These are phyloP conservation scores for Drosophila virilis DNA, from an alignment of 1,140 invertebrate genomes.

Conservation along the genomic window DNA sequence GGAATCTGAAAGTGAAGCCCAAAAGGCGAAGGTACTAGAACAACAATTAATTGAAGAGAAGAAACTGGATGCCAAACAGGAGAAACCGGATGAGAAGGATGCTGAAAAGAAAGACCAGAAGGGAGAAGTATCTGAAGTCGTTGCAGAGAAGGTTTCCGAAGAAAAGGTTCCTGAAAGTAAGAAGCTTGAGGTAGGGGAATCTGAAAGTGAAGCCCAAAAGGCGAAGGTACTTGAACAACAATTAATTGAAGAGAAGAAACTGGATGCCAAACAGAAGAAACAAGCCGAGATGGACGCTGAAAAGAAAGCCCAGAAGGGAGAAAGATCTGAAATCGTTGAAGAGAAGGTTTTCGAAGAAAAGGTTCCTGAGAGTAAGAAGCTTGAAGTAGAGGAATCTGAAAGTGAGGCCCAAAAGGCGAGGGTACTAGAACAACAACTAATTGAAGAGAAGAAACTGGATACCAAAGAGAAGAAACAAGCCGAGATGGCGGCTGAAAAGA, in stretches of 20 bases:
- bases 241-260: constrained; percentile 11
- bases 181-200: background rate
- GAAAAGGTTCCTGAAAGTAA: background rate
- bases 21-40: constrained; percentile 20
- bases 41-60: background rate
- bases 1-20: constrained; percentile 23
- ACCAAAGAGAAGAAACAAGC: constrained; percentile 20
- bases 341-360: constrained; percentile 21
- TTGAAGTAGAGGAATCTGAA: constrained; percentile 3
- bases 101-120: background rate
- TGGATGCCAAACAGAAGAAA: constrained; percentile 12
- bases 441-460: constrained; percentile 12
- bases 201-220: constrained; percentile 5
- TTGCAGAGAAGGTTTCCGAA: background rate
- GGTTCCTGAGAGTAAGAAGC: background rate
- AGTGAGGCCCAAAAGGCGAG: constrained; percentile 16
- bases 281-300: constrained; percentile 8
- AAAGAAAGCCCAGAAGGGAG: constrained; percentile 2
- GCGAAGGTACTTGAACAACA: background rate
- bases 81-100: background rate
- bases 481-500: constrained; percentile 19
- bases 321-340: constrained; percentile 18
- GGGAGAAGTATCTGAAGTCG: constrained; percentile 3
- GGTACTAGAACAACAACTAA: background rate
- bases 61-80: background rate